Percentiles rank a stretch among this genome's conserved stretches.
Conservation (phyloP, 2,113 vertebrate genomes). For the Solea senegalensis region DNA sequence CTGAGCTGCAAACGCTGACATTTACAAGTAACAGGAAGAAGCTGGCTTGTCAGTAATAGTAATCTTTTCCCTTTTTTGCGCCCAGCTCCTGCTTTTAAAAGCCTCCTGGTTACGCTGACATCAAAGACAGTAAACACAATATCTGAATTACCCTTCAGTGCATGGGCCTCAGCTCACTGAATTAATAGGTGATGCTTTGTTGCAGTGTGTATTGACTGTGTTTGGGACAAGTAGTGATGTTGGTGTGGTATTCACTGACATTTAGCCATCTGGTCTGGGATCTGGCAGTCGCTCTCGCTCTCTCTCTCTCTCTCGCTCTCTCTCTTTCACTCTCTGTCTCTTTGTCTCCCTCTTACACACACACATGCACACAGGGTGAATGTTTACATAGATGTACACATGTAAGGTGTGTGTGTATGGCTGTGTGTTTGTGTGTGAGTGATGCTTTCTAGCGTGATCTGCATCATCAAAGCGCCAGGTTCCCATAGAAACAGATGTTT, state of each 20-base stretch:
- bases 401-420: slow-evolving; percentile 20
- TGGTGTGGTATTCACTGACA: slow-evolving; percentile 74
- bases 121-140: background rate
- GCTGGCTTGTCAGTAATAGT: slow-evolving; percentile 12
- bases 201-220: slow-evolving; percentile 33
- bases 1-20: slow-evolving; percentile 1
- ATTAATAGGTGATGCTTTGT: slow-evolving; percentile 43
- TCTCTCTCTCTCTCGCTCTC: background rate
- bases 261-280: slow-evolving; percentile 73
- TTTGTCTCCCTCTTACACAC: slow-evolving; percentile 20
- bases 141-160: background rate
- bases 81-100: background rate
- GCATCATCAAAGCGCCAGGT: slow-evolving; percentile 57
- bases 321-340: slow-evolving; percentile 6
- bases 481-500: slow-evolving; percentile 72
- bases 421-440: slow-evolving; percentile 10
- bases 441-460: slow-evolving; percentile 3
- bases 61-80: background rate
- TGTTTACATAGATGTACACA: slow-evolving; percentile 23
- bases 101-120: background rate
- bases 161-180: slow-evolving; percentile 24
- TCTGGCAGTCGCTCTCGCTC: slow-evolving; percentile 35
- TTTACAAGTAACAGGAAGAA: slow-evolving; percentile 14
- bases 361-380: background rate
- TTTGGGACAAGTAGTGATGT: slow-evolving; percentile 52